Base-by-base conservation (phyloP, 2,888 invertebrate species). In the Sinodicranocentrus sp. region DNA sequence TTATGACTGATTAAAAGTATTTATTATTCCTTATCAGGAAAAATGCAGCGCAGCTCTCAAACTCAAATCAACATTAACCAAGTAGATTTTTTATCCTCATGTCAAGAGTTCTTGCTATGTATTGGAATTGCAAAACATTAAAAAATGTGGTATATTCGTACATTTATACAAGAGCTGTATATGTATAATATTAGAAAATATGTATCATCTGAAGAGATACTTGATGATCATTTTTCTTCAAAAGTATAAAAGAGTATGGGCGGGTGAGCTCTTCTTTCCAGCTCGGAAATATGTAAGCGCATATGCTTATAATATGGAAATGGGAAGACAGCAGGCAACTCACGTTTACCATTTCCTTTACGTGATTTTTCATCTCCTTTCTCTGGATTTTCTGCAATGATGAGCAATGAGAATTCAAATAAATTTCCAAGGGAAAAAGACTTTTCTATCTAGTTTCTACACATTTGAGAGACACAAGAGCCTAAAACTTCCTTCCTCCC, bases 321-420 rank as follows among this genome's bases (percentile, higher is more conserved):
- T 25, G 33, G 44, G 19, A 28, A 17, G 21, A 26, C n/a, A 72
- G 72, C 72, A 39, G 43, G 23, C 17, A 52, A 39, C 54, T 68
- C 77, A 57, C 77, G 68, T 70, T 68, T 67, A 57, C 68, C 59
- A 78, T 78, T 78, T 78, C 76, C 67, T 67, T 61, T 68, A 68
- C 70, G 68, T 78, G 77, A 78, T 78, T 78, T 78, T 78, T 78
- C 67, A 67, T 67, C 67, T 67, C 57, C 59, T 78, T 61, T 78
- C 77, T 68, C 70, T 39, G 70, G 70, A 78, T 78, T 78, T 78
- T 78, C 77, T n/a, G 61, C 77, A 48, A 54, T 68, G 59, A 78
- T 78, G 70, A 70, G 77, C 77, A 78, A 57, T 48, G 68, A 59
- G 77, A 70, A 70, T 70, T 68, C 68, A 68, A 67, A 70, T 54